Base-by-base conservation (phyloP, 2,113 vertebrate species). In the Paramormyrops kingsleyae region DNA sequence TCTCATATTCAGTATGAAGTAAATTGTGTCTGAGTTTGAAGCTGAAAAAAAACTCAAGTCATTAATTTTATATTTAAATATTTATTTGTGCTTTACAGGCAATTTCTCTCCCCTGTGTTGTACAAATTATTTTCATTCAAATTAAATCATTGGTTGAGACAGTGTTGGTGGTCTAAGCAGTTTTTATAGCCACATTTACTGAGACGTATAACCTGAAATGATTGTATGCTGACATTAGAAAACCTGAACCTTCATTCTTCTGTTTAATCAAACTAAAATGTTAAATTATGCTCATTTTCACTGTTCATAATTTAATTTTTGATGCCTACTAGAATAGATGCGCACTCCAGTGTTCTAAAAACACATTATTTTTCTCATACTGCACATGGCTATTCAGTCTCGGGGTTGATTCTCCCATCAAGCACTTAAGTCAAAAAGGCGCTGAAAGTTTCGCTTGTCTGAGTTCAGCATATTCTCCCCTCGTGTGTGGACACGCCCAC, bases 151-250 rank as follows among this genome's bases (percentile, higher is more conserved):
- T 92, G 56, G 6, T 44, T 59, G 46, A 84, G 87, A 91, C 89
- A 46, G 66, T 31, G 39, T 24, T 24, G 46, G 83, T 12, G 31
- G 83, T 91, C 90, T 90, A 87, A 83, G 89, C 80, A 91, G 89
- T 91, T 91, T 91, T 74, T 92, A 91, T 91, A 74, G 46, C 56
- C 89, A 88, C 74, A 53, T 93, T 94, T 91, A 91, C 91, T 92
- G 88, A 80, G 91, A 87, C 91, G 6, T 91, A 94, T 93, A 92
- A 94, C 94, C 93, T 83, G 92, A 94, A 93, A 95, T 94, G 92
- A 93, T 90, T 91, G 88, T 91, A 91, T 89, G 91, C 91, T 88
- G 87, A 88, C 49, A 89, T 77, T 87, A 87, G 49, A 90, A 87
- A 52, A 66, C 53, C 17, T 44, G 84, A 92, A 91, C 91, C 89